These are phyloP conservation scores for Apocheima hispidaria DNA, from an alignment of 2,888 invertebrate genomes.

Conservation along the genomic window DNA sequence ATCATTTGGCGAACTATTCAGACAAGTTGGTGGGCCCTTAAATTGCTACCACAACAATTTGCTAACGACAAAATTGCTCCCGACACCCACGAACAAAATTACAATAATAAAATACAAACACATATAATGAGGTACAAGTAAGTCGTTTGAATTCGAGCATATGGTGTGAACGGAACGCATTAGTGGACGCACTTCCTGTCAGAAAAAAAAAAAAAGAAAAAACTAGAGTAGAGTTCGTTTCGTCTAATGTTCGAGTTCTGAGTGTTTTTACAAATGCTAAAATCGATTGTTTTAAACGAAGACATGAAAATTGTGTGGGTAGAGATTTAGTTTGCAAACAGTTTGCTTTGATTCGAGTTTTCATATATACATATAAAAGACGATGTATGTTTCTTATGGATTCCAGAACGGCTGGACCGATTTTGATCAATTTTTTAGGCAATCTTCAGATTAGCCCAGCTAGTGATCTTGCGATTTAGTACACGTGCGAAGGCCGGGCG, in stretches of 20 bases:
- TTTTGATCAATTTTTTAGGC: too few relatives aligned
- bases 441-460: too few relatives aligned
- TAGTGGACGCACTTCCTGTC: slow-evolving; percentile 68
- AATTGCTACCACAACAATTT: slow-evolving; percentile 57
- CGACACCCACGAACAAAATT: slow-evolving; percentile 68
- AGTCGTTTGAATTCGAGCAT: slow-evolving; percentile 60
- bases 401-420: too few relatives aligned
- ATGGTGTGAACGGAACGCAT: slow-evolving; percentile 74
- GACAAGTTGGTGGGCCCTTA: neutral
- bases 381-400: too few relatives aligned
- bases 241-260: slow-evolving; percentile 14
- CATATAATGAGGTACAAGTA: slow-evolving; percentile 56
- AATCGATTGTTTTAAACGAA: slow-evolving; percentile 21
- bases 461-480: too few relatives aligned
- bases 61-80: slow-evolving; percentile 72
- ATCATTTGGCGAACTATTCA: neutral
- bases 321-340: too few relatives aligned
- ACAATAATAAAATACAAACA: slow-evolving; percentile 62
- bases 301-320: neutral
- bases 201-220: slow-evolving; percentile 46
- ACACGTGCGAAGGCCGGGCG: too few relatives aligned
- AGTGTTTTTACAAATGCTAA: slow-evolving; percentile 17
- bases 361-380: too few relatives aligned
- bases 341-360: too few relatives aligned
- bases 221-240: slow-evolving; percentile 23